A percentile compares a stretch with the other conserved stretches of the same genome.
Evolutionary conservation across 2,113 vertebrate species (phyloP).

Genomic region (Origma solitaria): DNA sequence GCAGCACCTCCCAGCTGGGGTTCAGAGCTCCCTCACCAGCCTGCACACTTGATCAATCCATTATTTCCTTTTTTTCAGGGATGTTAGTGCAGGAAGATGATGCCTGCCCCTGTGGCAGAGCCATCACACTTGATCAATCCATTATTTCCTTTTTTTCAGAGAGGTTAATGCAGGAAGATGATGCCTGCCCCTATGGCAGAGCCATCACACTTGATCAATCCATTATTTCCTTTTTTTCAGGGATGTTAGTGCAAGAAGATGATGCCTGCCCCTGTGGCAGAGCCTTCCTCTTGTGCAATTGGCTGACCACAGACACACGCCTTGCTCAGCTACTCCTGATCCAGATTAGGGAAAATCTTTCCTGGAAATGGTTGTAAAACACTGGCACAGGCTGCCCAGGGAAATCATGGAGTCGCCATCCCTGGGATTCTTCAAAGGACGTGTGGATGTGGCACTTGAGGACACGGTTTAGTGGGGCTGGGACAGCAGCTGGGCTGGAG

Average conservation of each 20-base stretch:
- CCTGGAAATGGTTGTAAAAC: neutral
- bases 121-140: too few relatives aligned
- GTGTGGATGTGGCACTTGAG: neutral
- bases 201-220: neutral
- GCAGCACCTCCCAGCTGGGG: neutral
- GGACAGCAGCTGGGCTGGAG: neutral
- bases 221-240: neutral
- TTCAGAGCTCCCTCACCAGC: neutral
- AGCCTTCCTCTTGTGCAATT: fast-evolving
- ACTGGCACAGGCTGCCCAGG: neutral
- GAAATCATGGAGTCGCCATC: neutral
- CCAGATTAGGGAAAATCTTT: fast-evolving
- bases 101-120: neutral
- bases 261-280: neutral
- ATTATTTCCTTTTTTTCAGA: neutral
- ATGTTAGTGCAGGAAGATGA: neutral
- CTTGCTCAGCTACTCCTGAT: neutral
- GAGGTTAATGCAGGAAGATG: neutral
- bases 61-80: neutral
- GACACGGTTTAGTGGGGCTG: neutral
- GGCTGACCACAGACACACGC: neutral
- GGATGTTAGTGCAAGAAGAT: neutral
- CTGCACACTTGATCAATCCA: neutral
- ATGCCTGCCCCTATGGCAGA: neutral
- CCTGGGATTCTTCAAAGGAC: neutral